Percentiles rank a stretch among this genome's conserved stretches.
Conservation (phyloP, 2,113 vertebrate genomes). For the Antechinus flavipes region DNA sequence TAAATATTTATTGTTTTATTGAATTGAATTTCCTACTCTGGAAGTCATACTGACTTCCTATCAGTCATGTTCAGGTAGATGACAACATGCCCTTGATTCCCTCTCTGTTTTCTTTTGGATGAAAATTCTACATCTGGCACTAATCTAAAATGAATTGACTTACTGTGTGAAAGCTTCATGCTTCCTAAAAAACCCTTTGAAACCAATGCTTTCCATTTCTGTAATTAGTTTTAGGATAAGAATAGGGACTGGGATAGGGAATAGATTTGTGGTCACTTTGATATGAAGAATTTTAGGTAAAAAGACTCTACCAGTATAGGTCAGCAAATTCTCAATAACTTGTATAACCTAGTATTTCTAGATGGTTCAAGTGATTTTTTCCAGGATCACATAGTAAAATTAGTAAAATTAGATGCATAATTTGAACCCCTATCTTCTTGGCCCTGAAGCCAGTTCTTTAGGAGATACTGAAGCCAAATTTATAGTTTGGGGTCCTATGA, state of each 20-base stretch:
- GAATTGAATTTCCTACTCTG: background rate
- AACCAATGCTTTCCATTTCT: background rate
- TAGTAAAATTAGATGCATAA: background rate
- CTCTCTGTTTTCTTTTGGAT: background rate
- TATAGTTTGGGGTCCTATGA: background rate
- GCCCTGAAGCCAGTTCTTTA: background rate
- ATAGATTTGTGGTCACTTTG: background rate
- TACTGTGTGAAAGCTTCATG: background rate
- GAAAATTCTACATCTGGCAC: background rate
- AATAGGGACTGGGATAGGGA: background rate
- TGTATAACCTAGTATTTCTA: background rate
- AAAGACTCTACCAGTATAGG: background rate
- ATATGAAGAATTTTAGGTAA: background rate
- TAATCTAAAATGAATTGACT: background rate
- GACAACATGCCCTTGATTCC: background rate
- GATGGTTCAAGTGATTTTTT: background rate
- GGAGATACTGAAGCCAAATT: background rate
- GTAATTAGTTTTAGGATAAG: background rate
- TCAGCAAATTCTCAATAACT: background rate
- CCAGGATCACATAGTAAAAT: background rate
- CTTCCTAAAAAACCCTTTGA: background rate
- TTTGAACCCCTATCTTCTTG: background rate
- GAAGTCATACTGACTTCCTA: background rate
- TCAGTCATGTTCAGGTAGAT: background rate
- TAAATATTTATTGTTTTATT: background rate